Percentiles rank a stretch among this genome's conserved stretches.
phyloP scores from a whole-genome alignment of 2,113 vertebrate genomes.

The Python bivittatus region DNA sequence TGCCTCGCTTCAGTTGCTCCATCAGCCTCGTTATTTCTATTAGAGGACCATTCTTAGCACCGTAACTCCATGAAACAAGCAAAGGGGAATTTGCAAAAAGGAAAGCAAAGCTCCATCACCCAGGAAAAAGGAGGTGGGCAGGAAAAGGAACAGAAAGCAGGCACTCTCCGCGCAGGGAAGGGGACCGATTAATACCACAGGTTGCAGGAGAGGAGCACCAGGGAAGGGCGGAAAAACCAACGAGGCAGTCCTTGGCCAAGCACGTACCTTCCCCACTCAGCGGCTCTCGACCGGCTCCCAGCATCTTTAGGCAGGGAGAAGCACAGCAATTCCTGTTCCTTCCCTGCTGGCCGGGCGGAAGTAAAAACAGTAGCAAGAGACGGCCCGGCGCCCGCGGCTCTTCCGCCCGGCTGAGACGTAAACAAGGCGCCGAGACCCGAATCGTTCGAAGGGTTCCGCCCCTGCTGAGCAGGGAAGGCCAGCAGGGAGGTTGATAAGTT shows the following conservation, averaged over 20 bases:
- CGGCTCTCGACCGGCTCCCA: not conserved
- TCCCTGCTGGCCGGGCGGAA: not conserved
- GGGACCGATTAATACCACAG: not conserved
- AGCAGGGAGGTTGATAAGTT: too few species aligned
- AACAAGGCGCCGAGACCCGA: not conserved
- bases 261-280: constrained; percentile 47
- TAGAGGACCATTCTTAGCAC: not conserved
- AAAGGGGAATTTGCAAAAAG: not conserved
- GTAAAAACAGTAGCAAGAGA: not conserved
- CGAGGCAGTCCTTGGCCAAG: not conserved
- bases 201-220: not conserved
- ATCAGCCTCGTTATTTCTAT: not conserved
- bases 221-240: not conserved
- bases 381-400: not conserved
- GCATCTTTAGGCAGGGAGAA: not conserved
- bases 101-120: not conserved
- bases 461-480: not conserved
- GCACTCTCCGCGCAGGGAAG: too few species aligned
- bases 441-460: not conserved
- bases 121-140: not conserved
- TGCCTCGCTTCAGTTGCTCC: not conserved
- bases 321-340: not conserved
- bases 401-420: constrained; percentile 8
- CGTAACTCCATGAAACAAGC: not conserved
- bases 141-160: too few species aligned